Base-by-base conservation (phyloP, 2,113 vertebrate species). In the Eurystomus gularis region DNA sequence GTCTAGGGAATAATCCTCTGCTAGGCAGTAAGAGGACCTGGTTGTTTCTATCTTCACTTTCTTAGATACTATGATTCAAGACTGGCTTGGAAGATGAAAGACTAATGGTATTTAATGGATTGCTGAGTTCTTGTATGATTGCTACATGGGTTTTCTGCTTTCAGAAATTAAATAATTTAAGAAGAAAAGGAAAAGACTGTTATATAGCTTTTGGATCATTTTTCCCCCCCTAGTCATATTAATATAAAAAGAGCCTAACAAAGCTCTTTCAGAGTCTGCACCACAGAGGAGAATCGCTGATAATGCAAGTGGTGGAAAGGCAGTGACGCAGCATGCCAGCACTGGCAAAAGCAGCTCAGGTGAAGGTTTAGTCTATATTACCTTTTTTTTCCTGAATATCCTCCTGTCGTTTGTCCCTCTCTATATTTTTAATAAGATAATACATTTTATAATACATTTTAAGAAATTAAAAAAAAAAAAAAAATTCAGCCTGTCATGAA, bases 151-250 rank as follows among this genome's bases (percentile, higher is more conserved):
- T 84, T 77, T 90, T 77, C 94, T 95, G 54, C 88, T 66, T 92
- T 96, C 88, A 92, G 88, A 95, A 93, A 91, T 90, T 51, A 82
- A 94, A 90, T 83, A 73, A 71, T 92, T 96, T 92, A 75, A 78
- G 69, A 90, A 94, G 75, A 94, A 28, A 91, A 90, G 71, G 84
- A 39, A 96, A 92, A 80, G 40, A 58, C 33, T 55, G 14, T 48
- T 90, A 62, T 48, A 77, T 70, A 90, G 28, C 3, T 39, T 85
- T 29, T 85, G 35, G 20, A 18, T n/a, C n/a, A n/a, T n/a, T 57
- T 92, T 68, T 57, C 37, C 52, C 16, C 26, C 20, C 83, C 14
- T 52, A 48, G 11, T 42, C 17, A 55, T 29, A 62, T 40, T 89
- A 77, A 73, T 72, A 62, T 80, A 70, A 94, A 77, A 88, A 64